phyloP scores from a whole-genome alignment of 2,113 vertebrate genomes.

The Tichodroma muraria region DNA sequence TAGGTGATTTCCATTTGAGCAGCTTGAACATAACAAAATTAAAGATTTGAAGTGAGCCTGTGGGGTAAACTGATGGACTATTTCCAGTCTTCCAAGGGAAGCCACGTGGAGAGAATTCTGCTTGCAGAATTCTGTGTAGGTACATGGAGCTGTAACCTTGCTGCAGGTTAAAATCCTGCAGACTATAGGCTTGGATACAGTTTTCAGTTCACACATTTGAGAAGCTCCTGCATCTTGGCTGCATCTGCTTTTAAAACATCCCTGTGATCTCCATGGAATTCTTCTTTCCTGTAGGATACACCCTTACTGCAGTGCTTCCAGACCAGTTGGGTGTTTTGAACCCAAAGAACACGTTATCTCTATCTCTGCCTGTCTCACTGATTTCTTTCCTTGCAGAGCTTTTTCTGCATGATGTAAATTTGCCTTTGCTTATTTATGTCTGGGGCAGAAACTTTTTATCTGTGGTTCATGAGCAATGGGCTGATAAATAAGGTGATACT shows the following conservation, averaged over 20 bases:
- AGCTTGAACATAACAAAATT: neutral
- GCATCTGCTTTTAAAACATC: neutral
- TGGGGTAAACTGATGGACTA: neutral
- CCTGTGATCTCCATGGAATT: neutral
- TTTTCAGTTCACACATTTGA: neutral
- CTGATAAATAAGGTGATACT: neutral
- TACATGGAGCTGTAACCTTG: neutral
- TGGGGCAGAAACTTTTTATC: neutral
- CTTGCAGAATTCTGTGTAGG: neutral
- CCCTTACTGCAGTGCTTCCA: neutral
- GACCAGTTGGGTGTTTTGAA: neutral
- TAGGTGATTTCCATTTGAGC: slow-evolving; percentile 33
- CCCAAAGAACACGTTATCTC: neutral
- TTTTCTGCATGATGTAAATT: neutral
- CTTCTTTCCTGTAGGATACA: neutral
- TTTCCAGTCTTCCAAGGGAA: neutral
- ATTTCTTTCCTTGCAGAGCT: neutral
- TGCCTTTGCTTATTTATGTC: neutral
- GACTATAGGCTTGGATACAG: neutral
- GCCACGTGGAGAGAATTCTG: neutral
- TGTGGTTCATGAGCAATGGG: neutral
- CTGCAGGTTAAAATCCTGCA: neutral
- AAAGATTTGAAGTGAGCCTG: neutral
- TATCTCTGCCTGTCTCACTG: neutral
- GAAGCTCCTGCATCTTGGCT: neutral